Conservation (phyloP, 1,140 invertebrate species). For the Ceratoteleas bidentatus region DNA sequence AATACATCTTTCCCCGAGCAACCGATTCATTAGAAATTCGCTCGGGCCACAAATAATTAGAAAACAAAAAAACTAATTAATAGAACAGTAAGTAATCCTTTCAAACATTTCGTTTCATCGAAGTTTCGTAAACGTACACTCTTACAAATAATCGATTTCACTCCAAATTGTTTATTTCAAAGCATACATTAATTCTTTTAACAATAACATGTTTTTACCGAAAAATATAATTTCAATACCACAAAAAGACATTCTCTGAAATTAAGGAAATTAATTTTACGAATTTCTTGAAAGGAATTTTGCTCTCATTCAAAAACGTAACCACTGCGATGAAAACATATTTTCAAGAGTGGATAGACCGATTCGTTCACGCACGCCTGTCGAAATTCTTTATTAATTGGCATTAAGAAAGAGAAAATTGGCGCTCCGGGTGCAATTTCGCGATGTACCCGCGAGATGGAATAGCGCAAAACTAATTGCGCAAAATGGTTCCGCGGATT, state of each 20-base stretch:
- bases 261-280: neutral
- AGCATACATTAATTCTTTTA: neutral
- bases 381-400: conserved; percentile 2
- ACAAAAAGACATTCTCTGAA: neutral
- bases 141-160: too few relatives aligned
- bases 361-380: neutral
- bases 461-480: conserved; percentile 28
- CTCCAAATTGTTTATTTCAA: too few relatives aligned
- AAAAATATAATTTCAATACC: conserved; percentile 4
- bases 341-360: neutral
- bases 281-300: neutral
- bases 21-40: conserved; percentile 20
- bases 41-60: too few relatives aligned
- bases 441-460: neutral
- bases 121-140: too few relatives aligned
- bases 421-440: conserved; percentile 10
- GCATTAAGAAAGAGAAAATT: conserved; percentile 9
- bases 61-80: too few relatives aligned
- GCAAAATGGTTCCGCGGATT: conserved; percentile 30
- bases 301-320: too few relatives aligned
- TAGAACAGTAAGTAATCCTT: neutral
- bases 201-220: too few relatives aligned
- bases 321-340: neutral
- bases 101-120: neutral
- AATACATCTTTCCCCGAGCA: conserved; percentile 26